Evolutionary conservation across 2,113 vertebrate genomes (phyloP).

Genomic region (Ophthalmolycus amberensis): DNA sequence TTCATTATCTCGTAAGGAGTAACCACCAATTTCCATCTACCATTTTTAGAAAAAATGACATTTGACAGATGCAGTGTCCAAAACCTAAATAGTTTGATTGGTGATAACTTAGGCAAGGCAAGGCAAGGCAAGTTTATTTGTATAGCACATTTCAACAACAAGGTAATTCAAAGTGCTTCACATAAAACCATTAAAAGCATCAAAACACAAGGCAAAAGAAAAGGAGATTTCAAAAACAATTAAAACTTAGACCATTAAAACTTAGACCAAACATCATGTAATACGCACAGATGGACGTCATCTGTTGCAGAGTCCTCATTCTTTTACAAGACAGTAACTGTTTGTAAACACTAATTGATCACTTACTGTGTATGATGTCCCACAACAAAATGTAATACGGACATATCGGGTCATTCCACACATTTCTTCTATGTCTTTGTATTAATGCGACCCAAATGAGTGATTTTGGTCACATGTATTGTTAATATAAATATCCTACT

Average conservation of each 20-base stretch:
- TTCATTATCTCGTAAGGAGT: not conserved
- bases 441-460: not conserved
- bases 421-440: not conserved
- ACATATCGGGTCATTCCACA: not conserved
- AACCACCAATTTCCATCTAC: not conserved
- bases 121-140: too few species aligned
- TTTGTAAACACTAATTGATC: not conserved
- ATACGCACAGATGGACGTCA: not conserved
- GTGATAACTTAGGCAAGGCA: too few species aligned
- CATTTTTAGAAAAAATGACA: not conserved
- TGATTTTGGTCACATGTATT: not conserved
- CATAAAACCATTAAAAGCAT: too few species aligned
- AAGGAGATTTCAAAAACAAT: too few species aligned
- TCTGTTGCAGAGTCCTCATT: not conserved
- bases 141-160: too few species aligned
- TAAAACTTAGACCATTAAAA: too few species aligned
- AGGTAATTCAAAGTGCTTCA: too few species aligned
- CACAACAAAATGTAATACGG: too few species aligned
- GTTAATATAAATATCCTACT: not conserved
- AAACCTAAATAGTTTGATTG: not conserved
- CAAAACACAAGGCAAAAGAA: too few species aligned
- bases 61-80: not conserved
- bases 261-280: not conserved
- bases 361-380: not conserved
- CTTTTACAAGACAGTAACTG: not conserved